Evolutionary conservation across 2,113 vertebrate species (phyloP), one percentile per base, ranked within the genome.

Genomic region (Geococcyx californianus): DNA sequence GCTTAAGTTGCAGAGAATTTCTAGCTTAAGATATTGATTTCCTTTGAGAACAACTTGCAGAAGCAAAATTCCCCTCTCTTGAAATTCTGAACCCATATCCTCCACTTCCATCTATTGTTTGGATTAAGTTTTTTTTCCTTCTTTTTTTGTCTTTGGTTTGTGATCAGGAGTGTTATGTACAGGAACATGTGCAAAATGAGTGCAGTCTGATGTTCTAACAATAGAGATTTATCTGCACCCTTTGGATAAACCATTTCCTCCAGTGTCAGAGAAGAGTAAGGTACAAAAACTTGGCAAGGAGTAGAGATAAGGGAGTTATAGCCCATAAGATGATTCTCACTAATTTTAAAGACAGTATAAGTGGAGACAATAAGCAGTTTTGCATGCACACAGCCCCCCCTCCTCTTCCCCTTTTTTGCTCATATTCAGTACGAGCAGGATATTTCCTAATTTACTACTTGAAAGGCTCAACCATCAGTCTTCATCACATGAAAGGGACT

Each of bases 361-460:
- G 25, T 51, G 11, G 24, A 6, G 11, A 82, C 68, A 94, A 90
- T 36, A 3, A 51, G 7, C 29, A 54, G 9, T 70, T 91, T 66
- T 67, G 9, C 13, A 16, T 2, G 4, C 8, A 16, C 26, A 7
- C 4, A 3, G 6, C 3, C 18, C 9, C 7, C 6, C 13, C 11
- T 58, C 8, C 17, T 13, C 69, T 52, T 66, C 8, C 13, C 21
- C 38, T 59, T 17, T 55, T 29, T 58, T 74, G 18, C 23, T 83
- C 2, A 1, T 8, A 12, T 89, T 89, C 25, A 26, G 17, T 67
- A 7, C 40, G 31, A 93, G 38, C 12, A 20, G 54, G 25, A 62
- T 7, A 16, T 42, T 84, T 87, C 31, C 33, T 90, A 75, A 88
- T 85, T 64, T 94, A 54, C 60, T 90, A 44, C 24, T 59, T 62